These are phyloP conservation scores for Epizoanthus stellaris DNA, from an alignment of 92 coral and sea anemone genomes.

Conservation along the genomic window DNA sequence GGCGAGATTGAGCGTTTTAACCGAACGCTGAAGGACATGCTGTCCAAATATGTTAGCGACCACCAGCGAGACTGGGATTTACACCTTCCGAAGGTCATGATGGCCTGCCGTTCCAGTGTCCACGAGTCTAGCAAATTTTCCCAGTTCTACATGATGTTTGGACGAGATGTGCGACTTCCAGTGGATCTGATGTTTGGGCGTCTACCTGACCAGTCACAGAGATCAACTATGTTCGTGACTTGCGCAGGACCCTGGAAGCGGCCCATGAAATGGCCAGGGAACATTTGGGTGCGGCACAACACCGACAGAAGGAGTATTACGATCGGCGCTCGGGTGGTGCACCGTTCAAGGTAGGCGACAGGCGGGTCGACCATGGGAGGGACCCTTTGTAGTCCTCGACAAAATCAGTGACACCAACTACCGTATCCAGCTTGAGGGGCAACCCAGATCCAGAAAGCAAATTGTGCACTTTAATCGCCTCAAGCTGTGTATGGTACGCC, in stretches of 20 bases:
- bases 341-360: constrained; percentile 38
- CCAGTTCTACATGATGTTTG: constrained; percentile 14
- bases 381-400: neutral
- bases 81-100: constrained; percentile 51
- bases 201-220: neutral
- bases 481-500: constrained; percentile 3
- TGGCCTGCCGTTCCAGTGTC: constrained; percentile 54
- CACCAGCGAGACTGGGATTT: constrained; percentile 53
- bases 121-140: constrained; percentile 10
- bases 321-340: constrained; percentile 43
- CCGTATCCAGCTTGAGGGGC: constrained; percentile 20
- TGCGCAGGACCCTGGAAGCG: constrained; percentile 21
- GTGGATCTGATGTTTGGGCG: constrained; percentile 9
- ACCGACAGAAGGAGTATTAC: constrained; percentile 52
- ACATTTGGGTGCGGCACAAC: constrained; percentile 37
- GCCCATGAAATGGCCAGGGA: constrained; percentile 40
- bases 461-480: constrained; percentile 49
- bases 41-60: constrained; percentile 43
- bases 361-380: constrained; percentile 43
- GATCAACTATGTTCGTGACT: constrained; percentile 17
- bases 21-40: constrained; percentile 52
- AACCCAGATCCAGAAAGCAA: constrained; percentile 11
- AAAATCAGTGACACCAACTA: constrained; percentile 27
- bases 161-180: neutral
- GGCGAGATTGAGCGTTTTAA: constrained; percentile 49